phyloP scores from a whole-genome alignment of 2,797 vertebrate genomes.

The Centropyge bicolor region DNA sequence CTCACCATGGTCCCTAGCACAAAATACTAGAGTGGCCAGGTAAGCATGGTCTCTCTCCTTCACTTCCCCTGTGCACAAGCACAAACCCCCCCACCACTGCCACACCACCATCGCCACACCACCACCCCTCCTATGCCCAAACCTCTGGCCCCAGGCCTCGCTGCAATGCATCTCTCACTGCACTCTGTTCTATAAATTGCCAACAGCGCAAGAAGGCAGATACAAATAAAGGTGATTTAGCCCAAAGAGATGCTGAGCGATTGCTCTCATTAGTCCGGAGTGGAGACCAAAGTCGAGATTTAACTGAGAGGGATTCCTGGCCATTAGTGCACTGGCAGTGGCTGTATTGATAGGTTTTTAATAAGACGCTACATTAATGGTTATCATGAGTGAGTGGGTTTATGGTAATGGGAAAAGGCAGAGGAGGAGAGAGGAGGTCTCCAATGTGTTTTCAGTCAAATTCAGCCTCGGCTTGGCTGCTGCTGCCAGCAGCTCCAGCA shows the following conservation, averaged over 20 bases:
- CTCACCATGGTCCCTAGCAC: slow-evolving; percentile 69
- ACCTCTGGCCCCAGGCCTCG: slow-evolving; percentile 63
- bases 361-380: slow-evolving; percentile 89
- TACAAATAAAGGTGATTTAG: slow-evolving; percentile 92
- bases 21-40: slow-evolving; percentile 71
- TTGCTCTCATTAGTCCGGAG: slow-evolving; percentile 89
- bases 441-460: slow-evolving; percentile 83
- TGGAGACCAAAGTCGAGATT: slow-evolving; percentile 87
- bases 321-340: slow-evolving; percentile 87
- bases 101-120: slow-evolving; percentile 1
- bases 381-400: slow-evolving; percentile 89
- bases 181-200: slow-evolving; percentile 85
- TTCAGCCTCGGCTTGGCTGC: slow-evolving; percentile 45
- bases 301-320: slow-evolving; percentile 89
- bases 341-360: slow-evolving; percentile 91
- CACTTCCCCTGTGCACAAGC: slow-evolving; percentile 20
- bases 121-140: slow-evolving; percentile 42
- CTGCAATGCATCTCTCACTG: slow-evolving; percentile 80
- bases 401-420: slow-evolving; percentile 87
- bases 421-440: slow-evolving; percentile 81
- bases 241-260: slow-evolving; percentile 90
- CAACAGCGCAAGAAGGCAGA: slow-evolving; percentile 83
- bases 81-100: background rate
- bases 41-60: slow-evolving; percentile 53
- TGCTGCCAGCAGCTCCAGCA: slow-evolving; percentile 57